Conservation (phyloP, 2,888 invertebrate species). For the Cephus pygmeus region DNA sequence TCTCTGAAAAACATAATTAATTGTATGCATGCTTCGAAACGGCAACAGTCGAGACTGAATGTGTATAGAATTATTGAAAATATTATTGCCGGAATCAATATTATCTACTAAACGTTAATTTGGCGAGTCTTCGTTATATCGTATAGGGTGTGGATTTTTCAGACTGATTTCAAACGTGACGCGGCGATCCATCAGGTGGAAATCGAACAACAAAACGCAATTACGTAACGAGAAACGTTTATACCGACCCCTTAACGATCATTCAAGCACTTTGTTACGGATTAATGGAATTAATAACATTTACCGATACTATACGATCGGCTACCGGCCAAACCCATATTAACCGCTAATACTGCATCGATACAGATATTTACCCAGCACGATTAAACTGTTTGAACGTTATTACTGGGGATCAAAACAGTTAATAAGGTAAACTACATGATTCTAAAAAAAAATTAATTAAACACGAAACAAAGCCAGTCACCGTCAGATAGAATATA, state of each 20-base stretch:
- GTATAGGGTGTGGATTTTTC: neutral
- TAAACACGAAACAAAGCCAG: neutral
- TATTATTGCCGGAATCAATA: too few species aligned
- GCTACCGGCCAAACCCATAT: neutral
- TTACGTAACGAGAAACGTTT: neutral
- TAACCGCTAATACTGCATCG: neutral
- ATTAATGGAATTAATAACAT: neutral
- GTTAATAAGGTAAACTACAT: neutral
- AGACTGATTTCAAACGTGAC: neutral
- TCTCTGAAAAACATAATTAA: constrained; percentile 60
- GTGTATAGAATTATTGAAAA: too few species aligned
- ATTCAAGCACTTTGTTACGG: neutral
- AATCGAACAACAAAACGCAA: neutral
- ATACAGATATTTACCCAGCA: neutral
- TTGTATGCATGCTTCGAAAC: neutral
- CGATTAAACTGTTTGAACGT: neutral
- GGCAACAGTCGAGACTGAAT: neutral
- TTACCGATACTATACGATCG: neutral
- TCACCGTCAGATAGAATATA: neutral
- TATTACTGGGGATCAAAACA: neutral
- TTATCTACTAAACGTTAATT: neutral
- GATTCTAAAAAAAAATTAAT: neutral
- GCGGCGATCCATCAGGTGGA: neutral
- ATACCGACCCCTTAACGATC: neutral
- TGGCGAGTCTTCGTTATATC: neutral